Evolutionary conservation across 2,113 vertebrate genomes (phyloP), one percentile per base, ranked within the genome.

Genomic region (Corythaixoides concolor): DNA sequence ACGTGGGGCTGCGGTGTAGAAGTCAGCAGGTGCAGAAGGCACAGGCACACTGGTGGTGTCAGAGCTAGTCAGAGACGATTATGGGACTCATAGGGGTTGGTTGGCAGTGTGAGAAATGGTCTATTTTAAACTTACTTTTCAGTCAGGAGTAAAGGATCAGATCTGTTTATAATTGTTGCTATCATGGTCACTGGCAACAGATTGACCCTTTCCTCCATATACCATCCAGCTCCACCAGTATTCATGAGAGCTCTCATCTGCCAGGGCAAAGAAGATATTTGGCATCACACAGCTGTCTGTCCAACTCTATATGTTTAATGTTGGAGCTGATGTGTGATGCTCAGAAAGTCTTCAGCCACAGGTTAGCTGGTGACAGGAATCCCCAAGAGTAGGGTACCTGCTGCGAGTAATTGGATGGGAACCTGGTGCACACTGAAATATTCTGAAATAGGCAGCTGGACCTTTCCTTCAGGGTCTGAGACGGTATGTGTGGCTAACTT

Each of bases 401-500:
- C 52, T 76, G 64, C 11, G 33, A 75, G 68, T 66, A 90, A 85
- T 94, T 59, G 52, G 45, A 32, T 76, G 89, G 62, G 82, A 80
- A 78, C 50, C 67, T 85, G 41, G 49, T 73, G 37, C 23, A 5
- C 53, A 19, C 33, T 27, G 4, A 90, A 88, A 94, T 87, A 88
- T 53, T 96, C 73, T 62, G 93, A 97, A 96, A 90, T 63, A 95
- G 85, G 94, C 90, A 91, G 52, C 63, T 77, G 59, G 63, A 83
- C n/a, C 39, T 92, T 93, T 85, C 84, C 81, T 74, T 45, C n/a
- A 56, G 75, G 30, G 67, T 95, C 85, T 3, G 1, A 43, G 76
- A 77, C 30, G 76, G 26, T 24, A 17, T 5, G 22, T 52, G 45
- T n/a, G 23, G 43, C 18, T 49, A 83, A 80, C 32, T 80, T 3